phyloP scores from a whole-genome alignment of 1,140 invertebrate species.

The Trichonephila clavipes region DNA sequence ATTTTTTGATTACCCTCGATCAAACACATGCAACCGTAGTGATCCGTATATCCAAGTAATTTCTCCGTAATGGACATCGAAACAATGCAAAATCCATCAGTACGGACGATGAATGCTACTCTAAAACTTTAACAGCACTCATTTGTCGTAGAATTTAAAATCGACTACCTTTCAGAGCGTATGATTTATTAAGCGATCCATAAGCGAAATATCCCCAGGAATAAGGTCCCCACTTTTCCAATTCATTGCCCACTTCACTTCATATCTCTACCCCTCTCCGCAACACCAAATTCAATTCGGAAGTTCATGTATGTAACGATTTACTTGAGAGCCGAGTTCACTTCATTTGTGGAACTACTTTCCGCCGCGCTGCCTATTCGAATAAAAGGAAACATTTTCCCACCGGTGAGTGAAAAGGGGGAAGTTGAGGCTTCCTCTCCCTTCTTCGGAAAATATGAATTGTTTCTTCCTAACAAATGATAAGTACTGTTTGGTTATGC shows the following conservation, averaged over 20 bases:
- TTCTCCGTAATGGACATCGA: conserved; percentile 12
- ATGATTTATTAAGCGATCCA: conserved; percentile 66
- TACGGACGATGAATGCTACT: conserved; percentile 45
- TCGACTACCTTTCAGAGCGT: conserved; percentile 64
- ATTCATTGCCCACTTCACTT: conserved; percentile 61
- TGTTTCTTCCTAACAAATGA: conserved; percentile 32
- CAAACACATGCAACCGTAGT: background rate
- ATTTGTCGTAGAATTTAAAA: conserved; percentile 65
- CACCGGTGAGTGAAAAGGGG: conserved; percentile 20
- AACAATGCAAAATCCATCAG: conserved; percentile 63
- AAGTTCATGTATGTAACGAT: conserved; percentile 53
- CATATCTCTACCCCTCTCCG: background rate
- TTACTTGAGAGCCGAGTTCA: conserved; percentile 41
- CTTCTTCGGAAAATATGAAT: conserved; percentile 23
- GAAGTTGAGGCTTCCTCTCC: background rate
- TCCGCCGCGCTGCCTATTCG: conserved; percentile 34
- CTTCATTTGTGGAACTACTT: conserved; percentile 62
- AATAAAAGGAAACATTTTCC: conserved; percentile 25
- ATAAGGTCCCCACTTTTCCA: conserved; percentile 60
- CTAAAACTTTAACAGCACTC: conserved; percentile 70
- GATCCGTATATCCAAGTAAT: conserved; percentile 19
- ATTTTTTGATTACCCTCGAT: conserved; percentile 8
- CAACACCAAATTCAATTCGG: conserved; percentile 64
- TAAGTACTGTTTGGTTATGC: conserved; percentile 25
- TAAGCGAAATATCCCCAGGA: conserved; percentile 49